Percentiles rank a stretch among this genome's conserved stretches.
Evolutionary conservation across 2,113 vertebrate genomes (phyloP).

Genomic region (Daubentonia madagascariensis): DNA sequence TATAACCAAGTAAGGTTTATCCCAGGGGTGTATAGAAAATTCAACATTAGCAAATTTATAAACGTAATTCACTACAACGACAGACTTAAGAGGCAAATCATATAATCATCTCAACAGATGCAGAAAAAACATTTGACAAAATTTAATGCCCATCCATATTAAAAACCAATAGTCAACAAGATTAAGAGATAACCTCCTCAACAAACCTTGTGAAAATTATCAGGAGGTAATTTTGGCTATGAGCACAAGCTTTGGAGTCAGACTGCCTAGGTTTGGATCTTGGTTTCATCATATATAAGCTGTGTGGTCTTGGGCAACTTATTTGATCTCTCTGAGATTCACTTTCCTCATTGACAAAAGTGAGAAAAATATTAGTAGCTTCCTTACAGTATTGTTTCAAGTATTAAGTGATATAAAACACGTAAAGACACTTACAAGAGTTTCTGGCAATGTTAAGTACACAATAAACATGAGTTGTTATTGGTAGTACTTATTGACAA

Average conservation of each 20-base stretch:
- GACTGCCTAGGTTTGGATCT: not conserved
- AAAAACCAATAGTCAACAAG: not conserved
- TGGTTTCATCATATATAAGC: not conserved
- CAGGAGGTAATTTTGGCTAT: not conserved
- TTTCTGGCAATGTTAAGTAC: not conserved
- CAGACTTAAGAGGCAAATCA: constrained; percentile 14
- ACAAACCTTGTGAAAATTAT: not conserved
- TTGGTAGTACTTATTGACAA: not conserved
- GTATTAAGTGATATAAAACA: not conserved
- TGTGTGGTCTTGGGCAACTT: not conserved
- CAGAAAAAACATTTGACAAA: constrained; percentile 6
- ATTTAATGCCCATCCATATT: not conserved
- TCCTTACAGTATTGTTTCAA: not conserved
- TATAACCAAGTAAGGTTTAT: not conserved
- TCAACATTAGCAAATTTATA: constrained; percentile 1
- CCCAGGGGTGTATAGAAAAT: not conserved
- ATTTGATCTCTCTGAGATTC: not conserved
- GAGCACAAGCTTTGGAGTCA: not conserved
- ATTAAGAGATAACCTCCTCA: constrained; percentile 10
- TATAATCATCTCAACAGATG: constrained; percentile 5
- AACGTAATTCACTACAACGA: not conserved
- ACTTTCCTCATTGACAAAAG: not conserved
- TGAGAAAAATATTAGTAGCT: not conserved
- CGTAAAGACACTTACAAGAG: not conserved
- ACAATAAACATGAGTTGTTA: not conserved